These are phyloP conservation scores for Lasioglossum figueresi DNA, from an alignment of 2,888 invertebrate genomes.

Conservation along the genomic window DNA sequence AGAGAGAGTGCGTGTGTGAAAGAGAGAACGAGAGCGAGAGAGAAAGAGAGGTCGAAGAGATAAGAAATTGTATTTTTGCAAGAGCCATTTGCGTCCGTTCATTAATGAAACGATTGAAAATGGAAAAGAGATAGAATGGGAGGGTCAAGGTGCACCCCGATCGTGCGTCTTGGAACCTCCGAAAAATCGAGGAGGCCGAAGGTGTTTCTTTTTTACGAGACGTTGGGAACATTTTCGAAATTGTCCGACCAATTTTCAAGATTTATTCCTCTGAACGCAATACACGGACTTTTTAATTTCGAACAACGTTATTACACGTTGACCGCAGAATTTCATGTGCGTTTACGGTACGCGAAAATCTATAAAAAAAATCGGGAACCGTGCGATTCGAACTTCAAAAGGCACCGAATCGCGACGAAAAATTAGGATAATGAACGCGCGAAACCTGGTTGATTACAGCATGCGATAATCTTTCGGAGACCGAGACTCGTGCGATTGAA, in stretches of 20 bases:
- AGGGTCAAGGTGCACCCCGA: constrained; percentile 36
- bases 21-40: background rate
- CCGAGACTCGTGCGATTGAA: too few relatives aligned
- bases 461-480: too few relatives aligned
- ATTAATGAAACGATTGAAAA: constrained; percentile 58
- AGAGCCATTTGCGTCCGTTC: constrained; percentile 73
- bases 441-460: background rate
- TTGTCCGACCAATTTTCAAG: background rate
- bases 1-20: background rate
- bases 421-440: background rate
- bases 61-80: constrained; percentile 77
- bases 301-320: background rate
- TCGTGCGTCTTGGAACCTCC: constrained; percentile 42
- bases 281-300: background rate
- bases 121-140: constrained; percentile 3
- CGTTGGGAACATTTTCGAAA: background rate
- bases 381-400: background rate
- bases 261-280: background rate
- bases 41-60: constrained; percentile 3
- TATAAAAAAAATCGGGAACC: background rate
- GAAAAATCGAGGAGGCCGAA: constrained; percentile 29
- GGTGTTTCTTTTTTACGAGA: background rate
- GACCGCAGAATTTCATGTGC: background rate
- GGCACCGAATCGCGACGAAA: background rate
- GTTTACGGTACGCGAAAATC: background rate